Evolutionary conservation across 2,888 invertebrate genomes (phyloP).

Genomic region (Heliconius cydno): DNA sequence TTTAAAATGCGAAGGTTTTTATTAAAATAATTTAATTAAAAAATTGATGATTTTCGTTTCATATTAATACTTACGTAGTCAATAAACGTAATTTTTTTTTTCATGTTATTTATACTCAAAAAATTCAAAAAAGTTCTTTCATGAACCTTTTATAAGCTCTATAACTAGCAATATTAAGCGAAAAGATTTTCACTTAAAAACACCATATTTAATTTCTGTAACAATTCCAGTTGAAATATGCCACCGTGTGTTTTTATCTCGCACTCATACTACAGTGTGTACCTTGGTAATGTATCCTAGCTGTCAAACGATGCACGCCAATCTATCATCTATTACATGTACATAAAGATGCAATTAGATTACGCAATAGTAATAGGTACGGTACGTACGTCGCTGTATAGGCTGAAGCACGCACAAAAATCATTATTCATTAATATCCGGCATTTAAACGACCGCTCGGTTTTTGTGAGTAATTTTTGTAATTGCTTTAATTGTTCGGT

Average conservation of each 20-base stretch:
- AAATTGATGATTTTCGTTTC: not conserved
- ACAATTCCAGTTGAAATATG: not conserved
- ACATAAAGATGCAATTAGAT: slow-evolving; percentile 42
- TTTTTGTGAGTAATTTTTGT: slow-evolving; percentile 53
- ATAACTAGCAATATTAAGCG: not conserved
- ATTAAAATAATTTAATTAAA: not conserved
- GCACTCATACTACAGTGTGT: slow-evolving; percentile 4
- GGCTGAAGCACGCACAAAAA: slow-evolving; percentile 60
- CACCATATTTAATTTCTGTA: not conserved
- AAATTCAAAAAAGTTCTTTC: too few relatives aligned
- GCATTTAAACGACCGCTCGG: slow-evolving; percentile 54
- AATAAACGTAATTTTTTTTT: too few relatives aligned
- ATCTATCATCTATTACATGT: slow-evolving; percentile 36
- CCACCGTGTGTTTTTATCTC: slow-evolving; percentile 14
- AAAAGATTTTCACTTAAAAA: not conserved
- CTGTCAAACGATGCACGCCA: slow-evolving; percentile 34
- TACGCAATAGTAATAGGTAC: slow-evolving; percentile 32
- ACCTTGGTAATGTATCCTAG: slow-evolving; percentile 25
- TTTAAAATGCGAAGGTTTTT: not conserved
- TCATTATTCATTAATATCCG: slow-evolving; percentile 66
- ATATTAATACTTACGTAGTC: not conserved
- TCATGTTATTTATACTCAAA: too few relatives aligned
- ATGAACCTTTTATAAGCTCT: too few relatives aligned
- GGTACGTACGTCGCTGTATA: slow-evolving; percentile 23
- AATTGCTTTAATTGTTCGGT: slow-evolving; percentile 51